Evolutionary conservation across 1,140 invertebrate species (phyloP).

Genomic region (Drosophila guanche): DNA sequence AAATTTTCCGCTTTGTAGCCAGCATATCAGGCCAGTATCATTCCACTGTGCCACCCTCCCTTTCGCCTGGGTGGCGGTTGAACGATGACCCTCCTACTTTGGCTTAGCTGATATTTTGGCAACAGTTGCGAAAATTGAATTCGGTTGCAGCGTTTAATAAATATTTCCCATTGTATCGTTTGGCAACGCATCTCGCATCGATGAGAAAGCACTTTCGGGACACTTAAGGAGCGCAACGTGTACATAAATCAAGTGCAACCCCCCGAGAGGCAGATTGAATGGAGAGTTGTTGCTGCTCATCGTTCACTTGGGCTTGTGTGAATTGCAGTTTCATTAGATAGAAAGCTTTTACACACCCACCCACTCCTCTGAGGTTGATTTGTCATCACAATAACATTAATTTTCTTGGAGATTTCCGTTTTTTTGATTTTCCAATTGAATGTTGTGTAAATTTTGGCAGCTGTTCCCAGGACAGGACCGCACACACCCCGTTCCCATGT

Average conservation of each 20-base stretch:
- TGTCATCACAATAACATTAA: slow-evolving; percentile 53
- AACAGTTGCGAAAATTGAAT: slow-evolving; percentile 79
- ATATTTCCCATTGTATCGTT: slow-evolving; percentile 38
- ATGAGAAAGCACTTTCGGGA: slow-evolving; percentile 67
- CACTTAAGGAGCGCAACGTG: slow-evolving; percentile 34
- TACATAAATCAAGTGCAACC: slow-evolving; percentile 75
- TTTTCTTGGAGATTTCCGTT: slow-evolving; percentile 45
- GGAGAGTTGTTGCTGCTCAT: slow-evolving; percentile 3
- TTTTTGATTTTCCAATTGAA: slow-evolving; percentile 44
- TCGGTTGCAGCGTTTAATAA: slow-evolving; percentile 64
- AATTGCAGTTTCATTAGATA: slow-evolving; percentile 70
- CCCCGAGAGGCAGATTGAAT: slow-evolving; percentile 18
- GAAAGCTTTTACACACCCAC: slow-evolving; percentile 59
- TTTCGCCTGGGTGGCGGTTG: background rate
- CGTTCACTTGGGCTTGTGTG: slow-evolving; percentile 37
- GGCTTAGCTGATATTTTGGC: slow-evolving; percentile 59
- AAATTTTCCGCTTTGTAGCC: slow-evolving; percentile 46
- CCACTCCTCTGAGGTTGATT: slow-evolving; percentile 39
- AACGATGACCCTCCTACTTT: slow-evolving; percentile 12
- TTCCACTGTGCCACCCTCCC: background rate
- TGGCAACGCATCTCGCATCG: slow-evolving; percentile 37
- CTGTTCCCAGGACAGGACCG: slow-evolving; percentile 31
- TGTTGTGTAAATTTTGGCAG: slow-evolving; percentile 52
- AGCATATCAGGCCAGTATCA: background rate
- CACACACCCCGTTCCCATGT: background rate